phyloP scores from a whole-genome alignment of 2,888 invertebrate species.

The Noctua fimbriata region DNA sequence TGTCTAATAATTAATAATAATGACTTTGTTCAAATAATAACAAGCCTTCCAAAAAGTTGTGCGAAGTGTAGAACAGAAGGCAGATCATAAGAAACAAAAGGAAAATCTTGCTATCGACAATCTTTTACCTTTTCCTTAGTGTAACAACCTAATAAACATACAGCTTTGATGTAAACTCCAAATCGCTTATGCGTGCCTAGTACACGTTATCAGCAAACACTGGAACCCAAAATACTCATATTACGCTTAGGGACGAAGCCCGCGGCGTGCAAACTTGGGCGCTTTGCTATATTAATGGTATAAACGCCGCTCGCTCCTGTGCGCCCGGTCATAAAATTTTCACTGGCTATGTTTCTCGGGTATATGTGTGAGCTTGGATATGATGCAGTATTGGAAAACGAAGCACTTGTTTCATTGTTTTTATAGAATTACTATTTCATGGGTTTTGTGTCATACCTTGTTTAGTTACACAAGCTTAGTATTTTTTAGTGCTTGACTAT shows the following conservation, averaged over 20 bases:
- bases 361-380: background rate
- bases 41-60: background rate
- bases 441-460: background rate
- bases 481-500: background rate
- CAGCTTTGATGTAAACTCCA: background rate
- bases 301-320: constrained; percentile 24
- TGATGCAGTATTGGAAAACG: constrained; percentile 4
- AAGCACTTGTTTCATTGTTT: background rate
- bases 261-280: constrained; percentile 37
- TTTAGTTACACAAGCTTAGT: background rate
- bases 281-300: constrained; percentile 44
- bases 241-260: constrained; percentile 20
- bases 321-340: constrained; percentile 38
- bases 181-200: constrained; percentile 21
- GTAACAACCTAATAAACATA: background rate
- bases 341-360: constrained; percentile 6
- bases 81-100: background rate
- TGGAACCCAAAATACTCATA: constrained; percentile 35
- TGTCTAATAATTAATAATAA: background rate
- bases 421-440: background rate
- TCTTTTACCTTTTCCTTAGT: background rate
- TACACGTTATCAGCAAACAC: constrained; percentile 41
- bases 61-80: background rate
- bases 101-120: constrained; percentile 10
- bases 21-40: background rate